Base-by-base conservation (phyloP, 2,888 invertebrate genomes). In the Cacoxenus indagator region DNA sequence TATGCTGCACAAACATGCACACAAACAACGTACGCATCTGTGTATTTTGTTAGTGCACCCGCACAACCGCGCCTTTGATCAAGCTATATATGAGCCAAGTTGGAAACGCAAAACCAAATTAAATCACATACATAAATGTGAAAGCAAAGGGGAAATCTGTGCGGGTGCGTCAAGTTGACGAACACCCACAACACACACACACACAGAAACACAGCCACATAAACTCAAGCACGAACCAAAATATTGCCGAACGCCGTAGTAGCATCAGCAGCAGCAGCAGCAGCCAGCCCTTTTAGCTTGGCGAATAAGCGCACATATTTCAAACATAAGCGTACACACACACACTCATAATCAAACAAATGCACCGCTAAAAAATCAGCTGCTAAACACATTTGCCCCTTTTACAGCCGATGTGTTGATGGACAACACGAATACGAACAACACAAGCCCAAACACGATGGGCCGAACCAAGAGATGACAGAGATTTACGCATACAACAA, bases 281-380 rank as follows among this genome's bases (percentile, higher is more conserved):
- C 43, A 66, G 57, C 48, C n/a, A n/a, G n/a, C n/a, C n/a, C n/a
- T n/a, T n/a, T n/a, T n/a, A n/a, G n/a, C n/a, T n/a, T n/a, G n/a
- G n/a, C n/a, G n/a, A n/a, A n/a, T n/a, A n/a, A n/a, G n/a, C n/a
- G n/a, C n/a, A n/a, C n/a, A n/a, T n/a, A n/a, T n/a, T n/a, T n/a
- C 54, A 69, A 62, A 67, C 54, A 64, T 37, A 26, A 37, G 55
- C 26, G 62, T 68, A 67, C 37, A 46, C 48, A 57, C 51, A 68
- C 29, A 43, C 57, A 64, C 59, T 68, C 59, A 48, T 27, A 65
- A 5, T 43, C 37, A 31, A 55, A 70, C 27, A 67, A 65, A 68
- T 14, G 31, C 37, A 48, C 71, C 71, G 74, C 70, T 75, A 78
- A 76, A n/a, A n/a, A 73, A 75, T 77, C 80, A 73, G 77, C 73